Evolutionary conservation across 2,797 vertebrate genomes (phyloP).

Genomic region (Poeciliopsis paucimaculata): DNA sequence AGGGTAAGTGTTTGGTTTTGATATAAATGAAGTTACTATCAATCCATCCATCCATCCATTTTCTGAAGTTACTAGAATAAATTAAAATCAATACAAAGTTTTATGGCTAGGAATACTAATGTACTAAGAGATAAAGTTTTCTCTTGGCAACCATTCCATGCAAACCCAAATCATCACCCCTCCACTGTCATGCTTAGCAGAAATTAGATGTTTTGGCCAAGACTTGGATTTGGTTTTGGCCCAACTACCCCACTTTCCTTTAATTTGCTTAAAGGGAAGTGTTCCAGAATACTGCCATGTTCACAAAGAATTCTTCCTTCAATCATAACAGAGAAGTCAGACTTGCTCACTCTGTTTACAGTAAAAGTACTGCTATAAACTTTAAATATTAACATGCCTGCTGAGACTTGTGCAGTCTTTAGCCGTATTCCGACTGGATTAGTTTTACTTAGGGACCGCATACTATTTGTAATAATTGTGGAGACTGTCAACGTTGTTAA

Average conservation of each 20-base stretch:
- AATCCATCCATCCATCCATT: no score
- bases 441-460: no score
- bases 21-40: neutral
- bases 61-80: neutral
- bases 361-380: neutral
- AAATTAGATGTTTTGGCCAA: neutral
- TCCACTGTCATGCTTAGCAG: neutral
- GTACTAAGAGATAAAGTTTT: neutral
- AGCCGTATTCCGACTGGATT: no score
- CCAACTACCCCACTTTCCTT: neutral
- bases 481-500: no score
- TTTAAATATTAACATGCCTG: neutral
- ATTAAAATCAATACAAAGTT: neutral
- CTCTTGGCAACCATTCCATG: neutral
- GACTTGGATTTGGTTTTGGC: neutral
- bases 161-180: neutral
- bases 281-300: neutral
- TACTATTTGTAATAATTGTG: no score
- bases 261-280: neutral
- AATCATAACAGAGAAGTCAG: neutral
- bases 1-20: no score
- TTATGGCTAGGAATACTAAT: neutral
- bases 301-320: neutral
- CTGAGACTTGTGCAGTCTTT: neutral
- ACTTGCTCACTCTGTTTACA: neutral